Evolutionary conservation across 2,888 invertebrate species (phyloP).

Genomic region (Gymnoscelis rufifasciata): DNA sequence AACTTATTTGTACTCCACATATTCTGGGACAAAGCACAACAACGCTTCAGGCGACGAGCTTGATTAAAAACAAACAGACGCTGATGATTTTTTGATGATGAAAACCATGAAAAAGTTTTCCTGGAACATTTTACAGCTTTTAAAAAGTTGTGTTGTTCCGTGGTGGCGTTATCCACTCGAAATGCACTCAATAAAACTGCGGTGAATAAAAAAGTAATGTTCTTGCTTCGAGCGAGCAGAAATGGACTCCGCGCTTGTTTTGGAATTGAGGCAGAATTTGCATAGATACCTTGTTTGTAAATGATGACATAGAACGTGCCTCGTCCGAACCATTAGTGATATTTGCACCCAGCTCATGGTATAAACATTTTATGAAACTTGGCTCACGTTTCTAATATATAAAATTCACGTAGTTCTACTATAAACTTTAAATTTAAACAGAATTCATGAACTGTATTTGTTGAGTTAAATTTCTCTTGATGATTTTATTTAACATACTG

Average conservation of each 20-base stretch:
- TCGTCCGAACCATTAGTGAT: no score
- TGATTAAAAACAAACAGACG: constrained; percentile 2
- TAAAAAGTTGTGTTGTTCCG: constrained; percentile 13
- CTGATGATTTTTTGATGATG: neutral
- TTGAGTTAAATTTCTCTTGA: no score
- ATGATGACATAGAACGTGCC: neutral
- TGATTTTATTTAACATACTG: no score
- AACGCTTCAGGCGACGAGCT: neutral
- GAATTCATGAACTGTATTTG: no score
- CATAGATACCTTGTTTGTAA: neutral
- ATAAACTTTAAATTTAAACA: no score
- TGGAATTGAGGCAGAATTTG: neutral
- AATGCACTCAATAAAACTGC: constrained; percentile 23
- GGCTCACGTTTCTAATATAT: no score
- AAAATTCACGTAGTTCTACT: no score
- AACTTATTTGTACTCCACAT: neutral
- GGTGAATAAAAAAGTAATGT: constrained; percentile 20
- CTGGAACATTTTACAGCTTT: constrained; percentile 11
- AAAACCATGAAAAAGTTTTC: no score
- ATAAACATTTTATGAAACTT: no score
- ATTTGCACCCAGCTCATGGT: no score
- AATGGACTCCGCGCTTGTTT: neutral
- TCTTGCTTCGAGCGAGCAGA: neutral
- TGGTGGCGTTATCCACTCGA: constrained; percentile 7
- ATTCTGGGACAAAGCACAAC: neutral